A percentile compares a stretch with the other conserved stretches of the same genome.
Evolutionary conservation across 2,888 invertebrate species (phyloP).

Genomic region (Parthenolecanium corni): DNA sequence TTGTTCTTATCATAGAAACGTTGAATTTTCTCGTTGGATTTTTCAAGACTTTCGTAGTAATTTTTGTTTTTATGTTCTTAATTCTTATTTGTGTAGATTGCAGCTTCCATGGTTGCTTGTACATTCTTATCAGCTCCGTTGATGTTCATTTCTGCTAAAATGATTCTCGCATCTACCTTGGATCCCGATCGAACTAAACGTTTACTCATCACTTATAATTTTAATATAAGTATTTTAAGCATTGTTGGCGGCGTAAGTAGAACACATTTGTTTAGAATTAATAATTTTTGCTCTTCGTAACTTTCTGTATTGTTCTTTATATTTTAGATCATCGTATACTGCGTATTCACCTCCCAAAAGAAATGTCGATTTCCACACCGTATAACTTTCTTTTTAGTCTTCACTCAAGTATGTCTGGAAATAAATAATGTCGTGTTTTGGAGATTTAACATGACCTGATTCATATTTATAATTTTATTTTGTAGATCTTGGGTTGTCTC

Average conservation of each 20-base stretch:
- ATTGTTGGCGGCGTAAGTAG: constrained; percentile 53
- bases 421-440: background rate
- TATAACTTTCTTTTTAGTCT: constrained; percentile 8
- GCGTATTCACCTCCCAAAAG: background rate
- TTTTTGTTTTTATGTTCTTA: too few relatives aligned
- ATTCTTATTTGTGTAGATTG: constrained; percentile 59
- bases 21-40: too few relatives aligned
- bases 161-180: constrained; percentile 66
- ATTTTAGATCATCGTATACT: constrained; percentile 8
- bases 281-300: background rate
- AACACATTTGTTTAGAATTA: constrained; percentile 10
- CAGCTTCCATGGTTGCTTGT: constrained; percentile 86
- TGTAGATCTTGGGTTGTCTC: constrained; percentile 52
- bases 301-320: background rate
- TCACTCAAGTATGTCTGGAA: constrained; percentile 17
- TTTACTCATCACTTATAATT: constrained; percentile 64
- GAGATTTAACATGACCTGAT: background rate
- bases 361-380: constrained; percentile 19
- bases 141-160: constrained; percentile 89
- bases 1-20: too few relatives aligned
- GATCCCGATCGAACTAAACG: constrained; percentile 59
- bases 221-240: constrained; percentile 72
- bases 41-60: too few relatives aligned
- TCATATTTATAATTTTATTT: constrained; percentile 5
- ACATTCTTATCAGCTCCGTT: constrained; percentile 89